These are phyloP conservation scores for Pseudococcus viburni DNA, from an alignment of 2,888 invertebrate genomes.

Conservation along the genomic window DNA sequence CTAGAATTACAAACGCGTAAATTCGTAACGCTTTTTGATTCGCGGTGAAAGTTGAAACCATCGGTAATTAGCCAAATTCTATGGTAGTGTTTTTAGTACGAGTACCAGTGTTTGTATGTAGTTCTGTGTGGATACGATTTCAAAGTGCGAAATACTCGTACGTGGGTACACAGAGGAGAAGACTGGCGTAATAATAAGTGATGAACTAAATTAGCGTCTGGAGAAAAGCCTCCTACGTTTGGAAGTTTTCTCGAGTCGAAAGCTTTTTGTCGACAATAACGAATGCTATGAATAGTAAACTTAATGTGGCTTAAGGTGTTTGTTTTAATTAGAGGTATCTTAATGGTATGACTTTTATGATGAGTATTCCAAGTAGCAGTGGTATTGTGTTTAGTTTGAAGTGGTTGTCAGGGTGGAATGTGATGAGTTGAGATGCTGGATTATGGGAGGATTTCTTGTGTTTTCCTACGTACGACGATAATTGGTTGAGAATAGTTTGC, in stretches of 20 bases:
- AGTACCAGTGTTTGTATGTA: background rate
- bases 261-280: constrained; percentile 9
- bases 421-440: background rate
- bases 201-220: background rate
- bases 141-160: background rate
- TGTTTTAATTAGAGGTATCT: constrained; percentile 41
- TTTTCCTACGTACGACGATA: too few species aligned
- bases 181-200: background rate
- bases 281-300: background rate
- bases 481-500: too few species aligned
- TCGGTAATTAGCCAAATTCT: constrained; percentile 12
- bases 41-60: constrained; percentile 26
- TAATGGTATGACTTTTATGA: constrained; percentile 37
- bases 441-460: background rate
- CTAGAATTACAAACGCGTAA: constrained; percentile 46
- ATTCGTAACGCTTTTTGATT: constrained; percentile 56
- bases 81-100: background rate
- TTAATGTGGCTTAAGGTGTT: constrained; percentile 34
- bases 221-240: background rate
- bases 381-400: constrained; percentile 12
- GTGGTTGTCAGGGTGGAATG: background rate
- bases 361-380: background rate
- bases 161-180: background rate
- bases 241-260: background rate
- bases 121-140: background rate